These are phyloP conservation scores for Eristalinus sepulchralis DNA, from an alignment of 2,888 invertebrate genomes.

Conservation along the genomic window DNA sequence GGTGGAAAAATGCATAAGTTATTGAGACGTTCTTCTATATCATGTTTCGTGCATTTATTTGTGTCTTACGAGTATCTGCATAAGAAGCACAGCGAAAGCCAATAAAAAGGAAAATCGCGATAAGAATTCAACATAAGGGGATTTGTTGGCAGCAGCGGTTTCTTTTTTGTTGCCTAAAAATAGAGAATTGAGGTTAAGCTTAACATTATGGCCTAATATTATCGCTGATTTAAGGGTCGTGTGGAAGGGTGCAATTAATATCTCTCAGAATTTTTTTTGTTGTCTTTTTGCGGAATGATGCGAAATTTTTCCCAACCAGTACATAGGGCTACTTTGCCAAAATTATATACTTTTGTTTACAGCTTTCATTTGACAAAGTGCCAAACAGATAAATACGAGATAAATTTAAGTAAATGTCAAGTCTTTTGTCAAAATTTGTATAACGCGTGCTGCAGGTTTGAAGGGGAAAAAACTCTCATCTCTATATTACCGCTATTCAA, in stretches of 20 bases:
- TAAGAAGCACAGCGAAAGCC: not conserved
- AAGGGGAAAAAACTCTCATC: not conserved
- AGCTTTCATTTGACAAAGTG: constrained; percentile 12
- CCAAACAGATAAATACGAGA: not conserved
- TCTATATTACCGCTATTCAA: not conserved
- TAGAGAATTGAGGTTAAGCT: not conserved
- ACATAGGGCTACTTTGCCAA: constrained; percentile 7
- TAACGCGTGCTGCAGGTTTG: not conserved
- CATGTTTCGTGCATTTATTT: not conserved
- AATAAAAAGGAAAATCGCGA: not conserved
- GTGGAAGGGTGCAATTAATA: not conserved
- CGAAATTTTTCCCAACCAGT: not conserved
- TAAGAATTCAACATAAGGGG: not conserved
- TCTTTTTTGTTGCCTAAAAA: not conserved
- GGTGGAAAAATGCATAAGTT: constrained; percentile 47
- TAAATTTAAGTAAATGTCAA: not conserved
- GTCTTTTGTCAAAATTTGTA: not conserved
- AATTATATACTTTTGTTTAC: constrained; percentile 20
- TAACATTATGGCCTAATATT: not conserved
- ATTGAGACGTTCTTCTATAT: not conserved
- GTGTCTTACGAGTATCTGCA: not conserved
- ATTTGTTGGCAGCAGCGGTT: not conserved
- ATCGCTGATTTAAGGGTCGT: not conserved
- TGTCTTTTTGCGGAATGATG: not conserved
- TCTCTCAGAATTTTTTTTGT: not conserved